phyloP scores from a whole-genome alignment of 2,888 invertebrate species.

The Patella depressa region DNA sequence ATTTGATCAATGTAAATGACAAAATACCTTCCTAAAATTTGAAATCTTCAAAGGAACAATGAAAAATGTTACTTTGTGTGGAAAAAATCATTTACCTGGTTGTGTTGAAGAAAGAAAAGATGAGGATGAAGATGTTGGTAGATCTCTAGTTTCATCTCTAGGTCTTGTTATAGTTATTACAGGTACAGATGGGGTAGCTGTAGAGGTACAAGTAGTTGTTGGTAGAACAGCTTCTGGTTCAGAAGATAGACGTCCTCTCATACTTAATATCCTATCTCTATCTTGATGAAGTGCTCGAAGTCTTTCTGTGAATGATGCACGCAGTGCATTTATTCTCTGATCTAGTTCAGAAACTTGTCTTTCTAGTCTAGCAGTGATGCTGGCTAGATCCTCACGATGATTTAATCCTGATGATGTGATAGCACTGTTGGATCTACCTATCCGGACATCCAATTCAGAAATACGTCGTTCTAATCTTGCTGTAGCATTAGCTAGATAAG shows the following conservation, averaged over 20 bases:
- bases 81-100: too few species aligned
- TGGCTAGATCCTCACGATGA: constrained; percentile 38
- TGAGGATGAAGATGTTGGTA: too few species aligned
- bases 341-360: constrained; percentile 56
- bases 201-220: constrained; percentile 14
- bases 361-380: constrained; percentile 49
- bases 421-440: not conserved
- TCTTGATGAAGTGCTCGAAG: constrained; percentile 46
- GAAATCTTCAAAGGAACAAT: too few species aligned
- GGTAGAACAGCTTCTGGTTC: constrained; percentile 16
- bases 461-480: not conserved
- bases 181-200: constrained; percentile 16
- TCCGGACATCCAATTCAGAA: constrained; percentile 2
- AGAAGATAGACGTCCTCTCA: constrained; percentile 18
- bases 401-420: not conserved
- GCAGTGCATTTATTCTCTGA: constrained; percentile 50
- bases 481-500: constrained; percentile 2
- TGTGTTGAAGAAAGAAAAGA: too few species aligned
- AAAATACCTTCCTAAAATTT: too few species aligned
- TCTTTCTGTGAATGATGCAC: constrained; percentile 53
- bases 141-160: constrained; percentile 15
- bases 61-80: too few species aligned
- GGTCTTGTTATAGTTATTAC: constrained; percentile 28
- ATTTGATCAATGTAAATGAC: too few species aligned
- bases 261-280: constrained; percentile 35